Base-by-base conservation (phyloP, 1,140 invertebrate genomes). In the Tyrophagus putrescentiae region DNA sequence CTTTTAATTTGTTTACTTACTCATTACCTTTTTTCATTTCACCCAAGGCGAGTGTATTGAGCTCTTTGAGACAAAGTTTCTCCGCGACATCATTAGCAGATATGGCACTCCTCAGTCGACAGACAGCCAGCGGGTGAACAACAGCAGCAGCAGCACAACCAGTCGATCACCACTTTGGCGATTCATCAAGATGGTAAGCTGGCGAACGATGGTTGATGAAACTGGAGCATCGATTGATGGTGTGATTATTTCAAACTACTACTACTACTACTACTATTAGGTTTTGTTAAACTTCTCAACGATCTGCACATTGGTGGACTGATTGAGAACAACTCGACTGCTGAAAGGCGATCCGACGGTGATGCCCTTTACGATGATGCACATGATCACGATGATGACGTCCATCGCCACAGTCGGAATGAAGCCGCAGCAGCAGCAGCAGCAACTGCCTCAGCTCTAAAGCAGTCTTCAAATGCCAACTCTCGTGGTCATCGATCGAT, bases 171-270 rank as follows among this genome's bases (percentile, higher is more conserved):
- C 57, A 27, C n/a, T 67, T 66, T 6, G 45, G 63, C 16, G 69
- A 69, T 31, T 69, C 60, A 21, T 68, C 65, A 41, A 68, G 67
- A 11, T 64, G 60, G 21, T 57, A 50, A 7, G 33, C 9, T n/a
- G n/a, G n/a, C n/a, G n/a, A n/a, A n/a, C n/a, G n/a, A n/a, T n/a
- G n/a, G n/a, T n/a, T n/a, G n/a, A n/a, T n/a, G n/a, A n/a, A n/a
- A n/a, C n/a, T n/a, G n/a, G n/a, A n/a, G n/a, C n/a, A n/a, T n/a
- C n/a, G n/a, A n/a, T n/a, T n/a, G n/a, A n/a, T n/a, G n/a, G n/a
- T n/a, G n/a, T n/a, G n/a, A n/a, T n/a, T n/a, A n/a, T n/a, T n/a
- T n/a, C n/a, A n/a, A n/a, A n/a, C n/a, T n/a, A n/a, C 4, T 58
- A 60, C 25, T 18, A 36, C 6, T 50, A 29, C 11, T 16, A 42